Evolutionary conservation across 1,140 invertebrate species (phyloP), one percentile per base, ranked within the genome.

Genomic region (Apolygus lucorum): DNA sequence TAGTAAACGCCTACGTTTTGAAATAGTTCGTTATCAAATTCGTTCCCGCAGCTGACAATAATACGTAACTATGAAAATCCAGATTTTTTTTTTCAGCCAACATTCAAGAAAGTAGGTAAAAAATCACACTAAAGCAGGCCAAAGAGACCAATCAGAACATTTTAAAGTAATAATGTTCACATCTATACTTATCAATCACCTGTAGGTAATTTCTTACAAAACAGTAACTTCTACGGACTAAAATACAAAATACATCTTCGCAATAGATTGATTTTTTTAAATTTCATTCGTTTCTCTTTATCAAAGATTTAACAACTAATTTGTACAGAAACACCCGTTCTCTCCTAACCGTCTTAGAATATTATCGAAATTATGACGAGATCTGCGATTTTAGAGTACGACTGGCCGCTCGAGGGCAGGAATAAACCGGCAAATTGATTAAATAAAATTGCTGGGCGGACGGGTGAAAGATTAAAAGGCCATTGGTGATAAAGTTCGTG

Each of bases 281-380:
- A 42, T 42, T 42, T 42, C n/a, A n/a, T n/a, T n/a, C n/a, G n/a
- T n/a, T n/a, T n/a, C n/a, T 42, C 17, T 42, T 17, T 17, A 42
- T 42, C 34, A 42, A 42, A 42, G 4, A 42, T 42, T 42, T 42
- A 8, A 65, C 21, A 59, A 68, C 49, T 49, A 42, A 22, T 66
- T 62, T 52, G 64, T 69, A 72, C 59, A 72, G 69, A 63, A 52
- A 42, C 70, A 49, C 34, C 49, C 52, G 49, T 67, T 67, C 29
- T 54, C 28, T 11, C 28, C 63, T 52, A 28, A 34, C 2, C 34
- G 34, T 17, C 4, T 4, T 42, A 8, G 4, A 17, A 8, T 42
- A 8, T 42, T 8, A 17, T 8, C 4, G 4, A 42, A 42, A 42
- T 4, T 42, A 17, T 42, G 34, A 42, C 34, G 34, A 42, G 34